Conservation (phyloP, 92 coral and sea anemone species). For the Epizoanthus stellaris region DNA sequence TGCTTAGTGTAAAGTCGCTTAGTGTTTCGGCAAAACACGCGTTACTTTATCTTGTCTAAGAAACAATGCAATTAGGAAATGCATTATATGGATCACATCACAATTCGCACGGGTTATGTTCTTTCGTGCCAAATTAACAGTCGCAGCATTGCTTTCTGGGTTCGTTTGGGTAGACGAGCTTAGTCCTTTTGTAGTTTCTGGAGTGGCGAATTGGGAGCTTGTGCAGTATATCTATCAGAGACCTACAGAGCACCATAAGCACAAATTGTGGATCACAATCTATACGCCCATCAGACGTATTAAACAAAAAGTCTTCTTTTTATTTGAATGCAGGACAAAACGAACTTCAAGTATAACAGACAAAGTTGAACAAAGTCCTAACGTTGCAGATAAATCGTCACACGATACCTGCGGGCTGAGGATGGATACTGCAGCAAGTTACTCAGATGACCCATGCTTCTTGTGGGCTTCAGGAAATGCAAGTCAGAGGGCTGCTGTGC, state of each 20-base stretch:
- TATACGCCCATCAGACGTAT: not conserved
- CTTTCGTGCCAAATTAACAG: too few relatives aligned
- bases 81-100: too few relatives aligned
- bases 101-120: too few relatives aligned
- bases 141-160: too few relatives aligned
- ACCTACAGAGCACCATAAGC: not conserved
- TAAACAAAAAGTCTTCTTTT: not conserved
- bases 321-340: not conserved
- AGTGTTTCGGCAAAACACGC: too few relatives aligned
- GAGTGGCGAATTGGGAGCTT: too few relatives aligned
- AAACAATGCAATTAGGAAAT: too few relatives aligned
- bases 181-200: too few relatives aligned
- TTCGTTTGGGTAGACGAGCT: too few relatives aligned
- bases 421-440: not conserved
- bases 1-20: too few relatives aligned
- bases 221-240: too few relatives aligned
- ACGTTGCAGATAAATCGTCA: not conserved
- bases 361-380: not conserved
- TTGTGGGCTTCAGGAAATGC: slow-evolving; percentile 37
- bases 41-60: too few relatives aligned
- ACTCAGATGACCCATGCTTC: not conserved
- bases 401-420: slow-evolving; percentile 27
- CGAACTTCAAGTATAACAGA: not conserved
- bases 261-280: not conserved
- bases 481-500: slow-evolving; percentile 73